Evolutionary conservation across 2,113 vertebrate genomes (phyloP), one percentile per base, ranked within the genome.

Genomic region (Tilapia sparmanii): DNA sequence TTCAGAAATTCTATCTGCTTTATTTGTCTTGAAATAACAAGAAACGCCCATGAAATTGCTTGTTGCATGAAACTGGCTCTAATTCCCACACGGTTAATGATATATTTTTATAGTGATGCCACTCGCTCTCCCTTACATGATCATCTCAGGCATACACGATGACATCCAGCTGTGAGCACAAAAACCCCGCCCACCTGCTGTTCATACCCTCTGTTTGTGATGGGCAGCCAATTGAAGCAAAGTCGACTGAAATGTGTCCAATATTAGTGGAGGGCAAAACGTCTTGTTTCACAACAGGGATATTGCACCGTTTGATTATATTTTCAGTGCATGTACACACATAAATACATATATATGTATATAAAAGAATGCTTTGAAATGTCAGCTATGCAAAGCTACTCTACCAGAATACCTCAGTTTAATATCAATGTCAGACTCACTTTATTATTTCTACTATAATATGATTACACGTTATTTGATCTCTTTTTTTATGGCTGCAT

Each of bases 21-120:
- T 12, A 66, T 66, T 38, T 66, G 61, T 66, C 18, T 66, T n/a
- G 6, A 66, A 66, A 66, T 38, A 66, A 38, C 61, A 66, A 66
- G 61, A 66, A 38, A 66, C 6, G 0, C 1, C 18, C 33, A 66
- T 66, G 19, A 38, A 66, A 66, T 66, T 66, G 61, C 6, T 66
- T 66, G 61, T 13, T 66, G 33, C 19, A 38, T 38, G 61, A 66
- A 22, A 66, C 33, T 42, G 12, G 35, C 8, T 71, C n/a, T 71
- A 42, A 71, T 42, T 71, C 3, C 66, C 19, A 40, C 11, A 42
- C 3, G 5, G 63, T 15, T 59, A 61, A 61, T 61, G 57, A 33
- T 61, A 10, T 2, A 10, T 6, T 33, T 33, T 61, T 19, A 18
- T 33, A 61, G 29, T n/a, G 33, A 66, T 2, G 33, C 31, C 31